Conservation (phyloP, 2,888 invertebrate species). For the Sphinx pinastri region DNA sequence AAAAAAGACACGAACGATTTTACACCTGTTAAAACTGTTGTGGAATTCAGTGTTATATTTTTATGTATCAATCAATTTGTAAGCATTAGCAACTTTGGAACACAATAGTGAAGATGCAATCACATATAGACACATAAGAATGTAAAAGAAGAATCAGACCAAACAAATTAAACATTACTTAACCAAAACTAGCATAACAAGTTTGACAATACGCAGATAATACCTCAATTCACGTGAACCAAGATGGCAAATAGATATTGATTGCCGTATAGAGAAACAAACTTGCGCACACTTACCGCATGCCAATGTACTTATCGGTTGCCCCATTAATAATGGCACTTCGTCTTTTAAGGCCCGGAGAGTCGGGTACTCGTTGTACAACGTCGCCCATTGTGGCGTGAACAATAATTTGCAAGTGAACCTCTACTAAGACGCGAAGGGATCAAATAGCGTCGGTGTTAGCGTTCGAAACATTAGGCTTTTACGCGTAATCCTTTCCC, state of each 20-base stretch:
- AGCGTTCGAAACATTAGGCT: constrained; percentile 66
- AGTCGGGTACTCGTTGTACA: constrained; percentile 54
- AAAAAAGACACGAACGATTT: constrained; percentile 46
- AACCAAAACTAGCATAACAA: background rate
- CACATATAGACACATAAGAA: no score
- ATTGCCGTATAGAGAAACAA: constrained; percentile 53
- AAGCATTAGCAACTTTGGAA: no score
- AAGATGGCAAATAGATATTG: constrained; percentile 46
- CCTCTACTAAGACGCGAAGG: constrained; percentile 58
- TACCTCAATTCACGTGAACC: constrained; percentile 39
- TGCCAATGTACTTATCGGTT: constrained; percentile 55
- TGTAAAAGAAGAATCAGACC: background rate
- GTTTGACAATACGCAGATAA: constrained; percentile 35
- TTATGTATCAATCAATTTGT: background rate
- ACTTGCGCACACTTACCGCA: constrained; percentile 47
- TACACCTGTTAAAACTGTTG: background rate
- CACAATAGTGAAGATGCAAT: background rate
- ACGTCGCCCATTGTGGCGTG: constrained; percentile 62
- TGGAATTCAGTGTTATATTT: background rate
- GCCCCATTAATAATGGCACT: constrained; percentile 62
- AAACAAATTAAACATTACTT: background rate
- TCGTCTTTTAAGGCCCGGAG: constrained; percentile 58
- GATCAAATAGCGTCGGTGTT: constrained; percentile 68
- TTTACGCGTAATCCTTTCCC: constrained; percentile 71
- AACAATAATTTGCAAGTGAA: constrained; percentile 71